A percentile compares a stretch with the other conserved stretches of the same genome.
phyloP scores from a whole-genome alignment of 2,113 vertebrate genomes.

The Rhea pennata region DNA sequence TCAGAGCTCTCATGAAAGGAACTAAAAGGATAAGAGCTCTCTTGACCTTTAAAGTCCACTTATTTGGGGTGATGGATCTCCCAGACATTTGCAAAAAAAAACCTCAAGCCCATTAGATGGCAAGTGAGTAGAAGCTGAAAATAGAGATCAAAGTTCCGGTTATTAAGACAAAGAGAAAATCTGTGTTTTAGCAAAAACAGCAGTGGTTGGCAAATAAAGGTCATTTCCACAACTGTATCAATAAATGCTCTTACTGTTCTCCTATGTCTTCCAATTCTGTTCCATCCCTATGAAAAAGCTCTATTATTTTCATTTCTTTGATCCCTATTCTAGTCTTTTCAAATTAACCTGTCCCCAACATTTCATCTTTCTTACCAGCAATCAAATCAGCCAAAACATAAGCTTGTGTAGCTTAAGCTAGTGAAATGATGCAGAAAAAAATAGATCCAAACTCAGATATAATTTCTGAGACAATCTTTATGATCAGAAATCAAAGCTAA shows the following conservation, averaged over 20 bases:
- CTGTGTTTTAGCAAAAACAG: neutral
- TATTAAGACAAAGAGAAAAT: constrained; percentile 6
- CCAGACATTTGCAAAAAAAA: neutral
- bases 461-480: neutral
- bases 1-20: constrained; percentile 56
- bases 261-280: neutral
- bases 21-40: constrained; percentile 65
- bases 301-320: neutral
- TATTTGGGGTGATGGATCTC: constrained; percentile 59
- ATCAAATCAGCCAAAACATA: neutral
- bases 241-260: neutral
- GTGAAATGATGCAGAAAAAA: neutral
- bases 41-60: constrained; percentile 70
- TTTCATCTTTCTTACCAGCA: neutral
- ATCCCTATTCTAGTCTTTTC: neutral
- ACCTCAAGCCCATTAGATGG: constrained; percentile 13
- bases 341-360: neutral
- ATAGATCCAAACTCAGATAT: neutral
- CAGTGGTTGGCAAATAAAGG: neutral
- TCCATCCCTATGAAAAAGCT: neutral
- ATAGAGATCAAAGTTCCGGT: neutral
- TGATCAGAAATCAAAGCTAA: neutral
- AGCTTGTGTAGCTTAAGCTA: neutral
- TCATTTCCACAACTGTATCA: neutral
- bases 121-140: constrained; percentile 1